Percentiles rank a stretch among this genome's conserved stretches.
phyloP scores from a whole-genome alignment of 2,888 invertebrate genomes.

The Melanargia galathea region DNA sequence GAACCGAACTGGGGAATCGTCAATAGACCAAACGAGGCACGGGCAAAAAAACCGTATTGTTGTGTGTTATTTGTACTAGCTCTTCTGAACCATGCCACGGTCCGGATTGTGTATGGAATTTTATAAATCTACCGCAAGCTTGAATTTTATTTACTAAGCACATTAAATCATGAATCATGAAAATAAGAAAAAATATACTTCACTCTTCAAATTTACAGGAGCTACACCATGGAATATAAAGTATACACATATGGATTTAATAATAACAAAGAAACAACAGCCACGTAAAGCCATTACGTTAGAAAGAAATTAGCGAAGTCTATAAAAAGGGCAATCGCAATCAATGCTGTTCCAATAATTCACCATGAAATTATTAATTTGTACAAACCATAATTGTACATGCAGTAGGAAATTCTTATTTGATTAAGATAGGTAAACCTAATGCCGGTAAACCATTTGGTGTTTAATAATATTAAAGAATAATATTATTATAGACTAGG shows the following conservation, averaged over 20 bases:
- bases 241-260: conserved; percentile 36
- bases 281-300: conserved; percentile 19
- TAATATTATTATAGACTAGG: no score
- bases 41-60: no score
- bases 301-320: conserved; percentile 16
- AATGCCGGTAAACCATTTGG: no score
- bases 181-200: conserved; percentile 26
- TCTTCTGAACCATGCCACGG: no score
- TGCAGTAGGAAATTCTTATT: conserved; percentile 18
- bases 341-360: conserved; percentile 47
- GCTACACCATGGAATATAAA: conserved; percentile 40
- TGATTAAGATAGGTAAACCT: neutral
- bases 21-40: no score
- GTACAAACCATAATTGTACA: conserved; percentile 10
- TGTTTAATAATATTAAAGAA: no score
- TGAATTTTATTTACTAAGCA: no score
- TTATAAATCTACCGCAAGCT: neutral
- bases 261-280: conserved; percentile 30
- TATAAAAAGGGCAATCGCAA: conserved; percentile 14
- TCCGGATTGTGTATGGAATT: no score
- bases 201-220: conserved; percentile 49
- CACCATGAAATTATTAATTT: conserved; percentile 62
- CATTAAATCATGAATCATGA: no score
- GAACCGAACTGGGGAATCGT: no score
- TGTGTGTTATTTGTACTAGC: no score